Evolutionary conservation across 2,797 vertebrate species (phyloP), one percentile per base, ranked within the genome.

Genomic region (Gallirallus australis): DNA sequence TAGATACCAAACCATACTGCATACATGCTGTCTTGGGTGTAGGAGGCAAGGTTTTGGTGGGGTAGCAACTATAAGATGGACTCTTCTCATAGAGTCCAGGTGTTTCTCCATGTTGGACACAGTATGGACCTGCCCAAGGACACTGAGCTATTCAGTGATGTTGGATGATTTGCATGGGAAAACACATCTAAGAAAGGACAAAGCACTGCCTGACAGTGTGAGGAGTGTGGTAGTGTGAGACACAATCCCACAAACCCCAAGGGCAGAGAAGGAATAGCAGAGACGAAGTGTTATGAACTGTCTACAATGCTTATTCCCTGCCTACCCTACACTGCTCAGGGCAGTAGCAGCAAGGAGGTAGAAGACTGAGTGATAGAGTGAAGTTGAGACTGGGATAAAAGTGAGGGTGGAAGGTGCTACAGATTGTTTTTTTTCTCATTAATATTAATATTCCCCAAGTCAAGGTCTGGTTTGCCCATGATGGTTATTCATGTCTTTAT

Each of bases 301-400:
- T n/a, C 12, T 37, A 5, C 17, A 75, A 6, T 3, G 3, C 13
- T 9, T 24, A 23, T 16, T 65, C 50, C 9, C 11, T 15, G 2
- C 1, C 13, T 37, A 5, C 42, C 6, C 30, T 13, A 3, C 0
- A 0, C 31, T 0, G 0, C 27, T 33, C 0, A 0, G 8, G 6
- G 11, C 0, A 2, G 30, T 45, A 60, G 2, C 60, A 35, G 8
- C 11, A 23, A 64, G 40, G n/a, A 64, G 23, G 1, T 3, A 39
- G 9, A 56, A 47, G 9, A 64, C 6, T 35, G n/a, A 60, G 12
- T 1, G 7, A 78, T 65, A 14, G 16, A 56, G 8, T 56, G 3
- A 72, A 40, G 20, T 4, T 5, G 17, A 68, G 24, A 31, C 10
- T 15, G 10, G 6, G 20, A 21, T 60, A 65, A 59, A 82, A 11